phyloP scores from a whole-genome alignment of 2,888 invertebrate genomes.

The Andrena haemorrhoa region DNA sequence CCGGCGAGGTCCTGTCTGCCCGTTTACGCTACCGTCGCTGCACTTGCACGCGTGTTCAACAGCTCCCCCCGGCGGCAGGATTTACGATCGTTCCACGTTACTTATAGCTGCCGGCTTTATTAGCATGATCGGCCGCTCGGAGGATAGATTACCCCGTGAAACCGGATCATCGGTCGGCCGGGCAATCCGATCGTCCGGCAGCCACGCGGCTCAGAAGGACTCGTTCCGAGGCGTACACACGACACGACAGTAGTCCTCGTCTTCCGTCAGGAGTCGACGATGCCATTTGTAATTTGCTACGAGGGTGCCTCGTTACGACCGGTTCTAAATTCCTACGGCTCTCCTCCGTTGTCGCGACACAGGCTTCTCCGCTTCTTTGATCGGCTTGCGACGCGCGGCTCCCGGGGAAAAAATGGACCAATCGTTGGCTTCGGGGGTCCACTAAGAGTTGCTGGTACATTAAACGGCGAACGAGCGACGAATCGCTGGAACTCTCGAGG shows the following conservation, averaged over 20 bases:
- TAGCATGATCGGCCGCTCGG: constrained; percentile 66
- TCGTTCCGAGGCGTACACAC: constrained; percentile 29
- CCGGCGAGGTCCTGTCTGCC: neutral
- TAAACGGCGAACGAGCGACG: neutral
- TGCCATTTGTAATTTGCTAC: constrained; percentile 62
- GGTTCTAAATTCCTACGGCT: constrained; percentile 45
- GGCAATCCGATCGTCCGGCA: constrained; percentile 55
- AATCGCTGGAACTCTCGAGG: neutral
- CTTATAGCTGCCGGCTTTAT: constrained; percentile 69
- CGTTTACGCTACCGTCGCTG: constrained; percentile 43
- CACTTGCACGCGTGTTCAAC: constrained; percentile 50
- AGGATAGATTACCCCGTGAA: constrained; percentile 67
- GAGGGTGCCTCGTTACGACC: constrained; percentile 60
- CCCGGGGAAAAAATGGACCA: no score
- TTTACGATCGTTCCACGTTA: constrained; percentile 71
- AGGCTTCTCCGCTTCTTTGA: neutral
- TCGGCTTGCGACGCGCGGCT: neutral
- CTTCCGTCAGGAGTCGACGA: constrained; percentile 58
- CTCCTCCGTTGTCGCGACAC: neutral
- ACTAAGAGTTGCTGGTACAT: neutral
- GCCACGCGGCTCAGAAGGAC: constrained; percentile 37
- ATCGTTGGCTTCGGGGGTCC: neutral
- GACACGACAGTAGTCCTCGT: constrained; percentile 41
- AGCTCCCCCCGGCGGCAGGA: constrained; percentile 45
- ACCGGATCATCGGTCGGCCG: constrained; percentile 67